A percentile compares a stretch with the other conserved stretches of the same genome.
Evolutionary conservation across 2,797 vertebrate genomes (phyloP).

Genomic region (Brotogeris chrysoptera): DNA sequence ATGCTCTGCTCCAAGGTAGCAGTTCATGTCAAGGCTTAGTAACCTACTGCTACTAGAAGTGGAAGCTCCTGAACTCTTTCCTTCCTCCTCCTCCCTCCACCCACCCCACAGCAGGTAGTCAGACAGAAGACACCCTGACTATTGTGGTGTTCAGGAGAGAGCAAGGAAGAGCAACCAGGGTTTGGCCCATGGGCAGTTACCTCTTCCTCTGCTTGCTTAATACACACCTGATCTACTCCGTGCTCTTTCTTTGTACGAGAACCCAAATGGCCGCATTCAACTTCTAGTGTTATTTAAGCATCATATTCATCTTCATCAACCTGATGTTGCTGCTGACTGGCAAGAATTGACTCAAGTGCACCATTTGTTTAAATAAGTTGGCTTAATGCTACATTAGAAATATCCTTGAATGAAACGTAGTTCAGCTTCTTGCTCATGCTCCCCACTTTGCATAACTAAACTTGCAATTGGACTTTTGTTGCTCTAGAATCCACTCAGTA

Average conservation of each 20-base stretch:
- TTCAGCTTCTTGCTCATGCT: not conserved
- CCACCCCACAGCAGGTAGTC: not conserved
- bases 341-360: not conserved
- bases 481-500: not conserved
- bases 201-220: not conserved
- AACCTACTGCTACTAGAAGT: not conserved
- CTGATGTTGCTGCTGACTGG: not conserved
- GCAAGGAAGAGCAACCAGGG: not conserved
- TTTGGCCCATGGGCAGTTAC: not conserved
- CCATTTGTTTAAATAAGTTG: not conserved
- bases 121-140: not conserved
- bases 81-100: not conserved
- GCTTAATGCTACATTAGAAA: not conserved
- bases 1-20: not conserved
- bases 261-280: not conserved
- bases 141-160: not conserved
- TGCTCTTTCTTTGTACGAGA: not conserved
- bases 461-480: not conserved
- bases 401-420: not conserved
- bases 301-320: not conserved
- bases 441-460: not conserved
- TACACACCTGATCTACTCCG: not conserved
- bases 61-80: not conserved
- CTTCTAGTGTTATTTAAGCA: not conserved
- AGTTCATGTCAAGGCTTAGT: not conserved